Conservation (phyloP, 2,888 invertebrate genomes). For the Caenorhabditis imperialis region DNA sequence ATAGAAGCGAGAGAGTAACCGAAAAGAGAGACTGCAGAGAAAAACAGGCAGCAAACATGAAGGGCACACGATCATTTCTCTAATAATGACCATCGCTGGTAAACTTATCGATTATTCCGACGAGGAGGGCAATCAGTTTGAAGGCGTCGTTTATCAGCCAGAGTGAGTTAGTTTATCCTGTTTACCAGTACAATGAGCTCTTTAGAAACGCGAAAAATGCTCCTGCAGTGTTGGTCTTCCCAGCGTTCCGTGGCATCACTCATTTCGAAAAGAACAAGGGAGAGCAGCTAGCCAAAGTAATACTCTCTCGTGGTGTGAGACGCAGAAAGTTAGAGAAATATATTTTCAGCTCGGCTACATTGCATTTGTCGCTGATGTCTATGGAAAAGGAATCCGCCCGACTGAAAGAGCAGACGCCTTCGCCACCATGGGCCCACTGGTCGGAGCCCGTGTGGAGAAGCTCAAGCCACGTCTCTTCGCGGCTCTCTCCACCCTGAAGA, state of each 20-base stretch:
- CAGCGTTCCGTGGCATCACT: conserved; percentile 69
- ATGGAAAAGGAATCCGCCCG: conserved; percentile 71
- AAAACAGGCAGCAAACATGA: conserved; percentile 14
- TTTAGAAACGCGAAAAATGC: conserved; percentile 30
- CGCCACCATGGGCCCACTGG: conserved; percentile 61
- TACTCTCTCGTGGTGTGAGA: no score
- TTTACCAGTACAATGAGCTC: background rate
- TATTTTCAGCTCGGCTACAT: conserved; percentile 70
- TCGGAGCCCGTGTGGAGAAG: conserved; percentile 53
- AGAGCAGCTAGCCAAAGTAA: conserved; percentile 62
- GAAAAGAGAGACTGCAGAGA: conserved; percentile 11
- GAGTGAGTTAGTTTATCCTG: conserved; percentile 40
- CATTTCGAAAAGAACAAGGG: conserved; percentile 69
- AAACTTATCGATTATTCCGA: conserved; percentile 45
- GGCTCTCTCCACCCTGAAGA: conserved; percentile 62
- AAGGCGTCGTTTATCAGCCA: conserved; percentile 58
- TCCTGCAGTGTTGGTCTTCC: conserved; percentile 69
- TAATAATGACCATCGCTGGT: conserved; percentile 19
- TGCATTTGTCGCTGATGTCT: conserved; percentile 73
- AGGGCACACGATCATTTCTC: conserved; percentile 9
- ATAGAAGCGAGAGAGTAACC: no score
- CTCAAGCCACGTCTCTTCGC: conserved; percentile 66
- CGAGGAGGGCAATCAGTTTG: conserved; percentile 44
- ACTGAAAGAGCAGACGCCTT: conserved; percentile 62
- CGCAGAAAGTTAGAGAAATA: no score